Evolutionary conservation across 2,797 vertebrate genomes (phyloP).

Genomic region (Macropus fuliginosus): DNA sequence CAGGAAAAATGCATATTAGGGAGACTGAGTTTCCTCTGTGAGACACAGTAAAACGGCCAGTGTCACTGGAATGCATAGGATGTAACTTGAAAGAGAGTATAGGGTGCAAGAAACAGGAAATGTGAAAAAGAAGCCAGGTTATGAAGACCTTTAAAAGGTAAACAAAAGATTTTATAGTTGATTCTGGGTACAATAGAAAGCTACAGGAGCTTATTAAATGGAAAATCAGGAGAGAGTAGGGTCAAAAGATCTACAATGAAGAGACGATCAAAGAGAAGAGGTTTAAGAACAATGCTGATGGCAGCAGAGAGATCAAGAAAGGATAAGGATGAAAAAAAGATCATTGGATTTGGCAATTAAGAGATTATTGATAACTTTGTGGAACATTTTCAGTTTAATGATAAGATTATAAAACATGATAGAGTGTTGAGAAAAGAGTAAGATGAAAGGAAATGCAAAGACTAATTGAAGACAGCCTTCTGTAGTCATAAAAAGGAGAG

Average conservation of each 20-base stretch:
- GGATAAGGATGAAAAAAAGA: background rate
- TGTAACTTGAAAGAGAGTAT: background rate
- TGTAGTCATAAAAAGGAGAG: background rate
- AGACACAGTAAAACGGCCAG: background rate
- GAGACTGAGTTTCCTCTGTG: background rate
- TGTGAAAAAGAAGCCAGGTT: background rate
- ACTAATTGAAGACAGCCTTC: background rate
- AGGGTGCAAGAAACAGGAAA: background rate
- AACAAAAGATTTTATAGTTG: background rate
- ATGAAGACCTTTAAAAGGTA: background rate
- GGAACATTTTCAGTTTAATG: background rate
- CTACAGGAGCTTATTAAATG: background rate
- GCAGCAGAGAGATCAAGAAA: background rate
- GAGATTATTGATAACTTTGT: background rate
- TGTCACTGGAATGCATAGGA: background rate
- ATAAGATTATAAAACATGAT: background rate
- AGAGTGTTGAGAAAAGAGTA: background rate
- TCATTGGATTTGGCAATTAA: background rate
- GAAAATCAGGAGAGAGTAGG: background rate
- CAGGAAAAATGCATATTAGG: background rate
- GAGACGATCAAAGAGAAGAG: background rate
- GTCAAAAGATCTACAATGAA: background rate
- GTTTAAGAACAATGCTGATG: background rate
- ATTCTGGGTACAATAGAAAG: background rate
- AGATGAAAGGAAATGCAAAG: background rate